Evolutionary conservation across 2,888 invertebrate genomes (phyloP).

Genomic region (Drosophila sordidapex): DNA sequence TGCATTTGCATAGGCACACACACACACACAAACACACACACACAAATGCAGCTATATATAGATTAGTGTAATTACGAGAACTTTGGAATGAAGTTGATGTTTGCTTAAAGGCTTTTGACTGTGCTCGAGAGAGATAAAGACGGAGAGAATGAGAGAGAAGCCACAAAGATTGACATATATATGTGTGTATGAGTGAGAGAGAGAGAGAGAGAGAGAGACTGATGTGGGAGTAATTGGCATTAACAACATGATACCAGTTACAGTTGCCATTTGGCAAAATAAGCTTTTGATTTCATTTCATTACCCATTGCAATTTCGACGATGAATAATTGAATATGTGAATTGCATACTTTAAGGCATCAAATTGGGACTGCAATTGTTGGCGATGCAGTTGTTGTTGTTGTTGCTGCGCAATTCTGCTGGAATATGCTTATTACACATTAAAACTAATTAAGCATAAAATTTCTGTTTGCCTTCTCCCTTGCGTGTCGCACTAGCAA

Average conservation of each 20-base stretch:
- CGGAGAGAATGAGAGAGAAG: not conserved
- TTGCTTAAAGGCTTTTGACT: conserved; percentile 71
- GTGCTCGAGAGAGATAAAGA: conserved; percentile 18
- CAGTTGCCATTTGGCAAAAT: conserved; percentile 54
- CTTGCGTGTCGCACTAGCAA: conserved; percentile 1
- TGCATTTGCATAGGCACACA: conserved; percentile 55
- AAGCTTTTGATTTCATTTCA: conserved; percentile 75
- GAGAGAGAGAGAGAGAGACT: not conserved
- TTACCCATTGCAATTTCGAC: conserved; percentile 76
- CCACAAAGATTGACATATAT: not conserved
- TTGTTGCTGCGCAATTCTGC: conserved; percentile 58
- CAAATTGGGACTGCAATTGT: conserved; percentile 66
- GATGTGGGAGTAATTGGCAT: conserved; percentile 23
- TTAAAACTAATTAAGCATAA: conserved; percentile 78
- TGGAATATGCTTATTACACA: conserved; percentile 77
- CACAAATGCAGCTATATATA: conserved; percentile 40
- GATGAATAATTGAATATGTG: conserved; percentile 77
- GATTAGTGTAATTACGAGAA: conserved; percentile 74
- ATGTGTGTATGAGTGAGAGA: not conserved
- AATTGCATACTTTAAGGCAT: conserved; percentile 73
- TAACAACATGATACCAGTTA: conserved; percentile 36
- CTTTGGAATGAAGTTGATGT: conserved; percentile 60
- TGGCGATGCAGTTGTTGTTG: conserved; percentile 17
- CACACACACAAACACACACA: conserved; percentile 1
- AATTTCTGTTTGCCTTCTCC: conserved; percentile 42